phyloP scores from a whole-genome alignment of 1,140 invertebrate species.

The Gonatopus flavifemur region DNA sequence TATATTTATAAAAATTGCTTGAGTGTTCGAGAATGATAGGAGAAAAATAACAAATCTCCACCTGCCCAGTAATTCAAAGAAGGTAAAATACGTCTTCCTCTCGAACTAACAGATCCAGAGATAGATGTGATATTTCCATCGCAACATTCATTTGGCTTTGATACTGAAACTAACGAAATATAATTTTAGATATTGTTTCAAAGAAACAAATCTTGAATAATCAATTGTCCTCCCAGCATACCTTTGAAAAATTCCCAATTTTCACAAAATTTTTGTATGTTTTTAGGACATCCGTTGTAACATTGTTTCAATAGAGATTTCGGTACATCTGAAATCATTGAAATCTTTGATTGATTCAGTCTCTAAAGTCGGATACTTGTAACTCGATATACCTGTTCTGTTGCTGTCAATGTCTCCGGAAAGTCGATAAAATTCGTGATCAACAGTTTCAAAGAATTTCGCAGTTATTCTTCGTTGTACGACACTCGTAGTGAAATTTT shows the following conservation, averaged over 20 bases:
- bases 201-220: not conserved
- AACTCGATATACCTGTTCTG: not conserved
- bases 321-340: slow-evolving; percentile 29
- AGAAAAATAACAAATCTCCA: slow-evolving; percentile 6
- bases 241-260: slow-evolving; percentile 27
- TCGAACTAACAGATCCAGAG: slow-evolving; percentile 24
- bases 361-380: not conserved
- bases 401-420: slow-evolving; percentile 18
- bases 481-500: slow-evolving; percentile 32
- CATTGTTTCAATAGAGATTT: slow-evolving; percentile 35
- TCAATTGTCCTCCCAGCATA: slow-evolving; percentile 3
- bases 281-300: slow-evolving; percentile 37
- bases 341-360: not conserved
- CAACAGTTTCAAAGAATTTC: slow-evolving; percentile 33
- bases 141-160: not conserved
- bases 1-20: not conserved
- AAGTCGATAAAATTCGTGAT: slow-evolving; percentile 36
- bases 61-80: slow-evolving; percentile 34
- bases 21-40: not conserved
- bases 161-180: not conserved
- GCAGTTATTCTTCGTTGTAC: slow-evolving; percentile 28
- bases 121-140: slow-evolving; percentile 5
- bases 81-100: slow-evolving; percentile 33
- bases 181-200: not conserved
- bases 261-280: slow-evolving; percentile 37